phyloP scores from a whole-genome alignment of 1,140 invertebrate species.

The Lordiphosa clarofinis region DNA sequence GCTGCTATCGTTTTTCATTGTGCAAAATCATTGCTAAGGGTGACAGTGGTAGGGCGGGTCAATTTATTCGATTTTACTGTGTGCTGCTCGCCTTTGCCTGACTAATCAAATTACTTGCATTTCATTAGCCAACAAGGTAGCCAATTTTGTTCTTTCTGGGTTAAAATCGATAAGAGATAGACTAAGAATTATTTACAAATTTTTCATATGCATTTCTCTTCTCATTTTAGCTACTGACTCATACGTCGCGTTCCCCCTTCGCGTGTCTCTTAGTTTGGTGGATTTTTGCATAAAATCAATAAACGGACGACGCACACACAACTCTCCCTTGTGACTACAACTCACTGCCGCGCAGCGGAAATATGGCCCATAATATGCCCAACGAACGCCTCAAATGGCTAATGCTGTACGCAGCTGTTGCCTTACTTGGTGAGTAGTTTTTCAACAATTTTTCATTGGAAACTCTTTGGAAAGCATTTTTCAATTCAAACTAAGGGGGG shows the following conservation, averaged over 20 bases:
- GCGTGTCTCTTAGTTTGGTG: slow-evolving; percentile 29
- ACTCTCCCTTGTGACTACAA: slow-evolving; percentile 12
- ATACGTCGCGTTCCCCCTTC: slow-evolving; percentile 15
- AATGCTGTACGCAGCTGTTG: slow-evolving; percentile 68
- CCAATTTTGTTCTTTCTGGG: background rate
- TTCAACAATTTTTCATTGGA: slow-evolving; percentile 1
- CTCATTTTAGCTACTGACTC: slow-evolving; percentile 41
- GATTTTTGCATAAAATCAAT: slow-evolving; percentile 62
- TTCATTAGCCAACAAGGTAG: slow-evolving; percentile 23
- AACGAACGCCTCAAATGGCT: slow-evolving; percentile 63
- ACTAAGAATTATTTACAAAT: background rate
- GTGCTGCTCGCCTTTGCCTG: background rate
- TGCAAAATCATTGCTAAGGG: too few relatives aligned
- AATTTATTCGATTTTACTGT: slow-evolving; percentile 7
- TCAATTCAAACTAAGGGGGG: too few relatives aligned
- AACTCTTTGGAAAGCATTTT: too few relatives aligned
- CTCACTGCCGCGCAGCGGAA: slow-evolving; percentile 35
- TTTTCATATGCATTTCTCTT: background rate
- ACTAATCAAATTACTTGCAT: slow-evolving; percentile 59
- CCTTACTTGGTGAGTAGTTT: slow-evolving; percentile 61
- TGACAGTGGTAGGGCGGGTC: too few relatives aligned
- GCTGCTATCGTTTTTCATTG: slow-evolving; percentile 8
- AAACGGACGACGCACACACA: slow-evolving; percentile 11
- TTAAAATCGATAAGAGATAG: background rate
- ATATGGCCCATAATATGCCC: slow-evolving; percentile 49